Evolutionary conservation across 1,140 invertebrate genomes (phyloP), one percentile per base, ranked within the genome.

Genomic region (Psix sp.): DNA sequence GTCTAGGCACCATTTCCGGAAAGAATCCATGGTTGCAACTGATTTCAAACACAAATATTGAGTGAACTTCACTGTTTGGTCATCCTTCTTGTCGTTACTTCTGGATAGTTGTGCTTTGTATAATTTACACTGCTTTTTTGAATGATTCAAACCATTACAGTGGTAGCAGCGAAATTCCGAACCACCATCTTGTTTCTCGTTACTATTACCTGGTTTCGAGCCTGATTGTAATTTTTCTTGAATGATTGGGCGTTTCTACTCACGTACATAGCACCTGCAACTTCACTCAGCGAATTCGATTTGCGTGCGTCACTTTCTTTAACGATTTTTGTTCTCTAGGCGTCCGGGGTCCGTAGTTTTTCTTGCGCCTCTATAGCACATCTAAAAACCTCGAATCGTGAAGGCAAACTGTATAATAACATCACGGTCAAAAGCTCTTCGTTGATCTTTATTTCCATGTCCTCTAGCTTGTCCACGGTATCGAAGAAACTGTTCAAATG

Each of bases 321-420:
- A 4, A 74, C 7, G 0, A 68, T 17, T 51, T 74, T 74, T 45
- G 66, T 49, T 10, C 66, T 57, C 7, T 74, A 46, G 7, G 13
- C 16, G 18, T 71, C 48, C 13, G 57, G 9, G 5, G 3, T n/a
- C 9, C 36, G 67, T 1, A 79, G 51, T 0, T 71, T 48, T 16
- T 80, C 70, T 14, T 70, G 35, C n/a, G 72, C 35, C 39, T 80
- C 76, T 1, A 82, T 56, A 1, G 48, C 66, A 7, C 72, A 78
- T 10, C 74, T 42, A 35, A 79, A 81, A 39, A 73, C 76, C 42
- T 82, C 76, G 43, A 43, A 82, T 5, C 21, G 70, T 0, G 38
- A 51, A 5, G 77, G 80, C 3, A 77, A 21, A 42, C 77, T 80
- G 17, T 80, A 74, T 5, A 81, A 17, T 10, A 80, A 43, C 21